phyloP scores from a whole-genome alignment of 92 coral and sea anemone genomes.

The Chrysogorgia sp. region DNA sequence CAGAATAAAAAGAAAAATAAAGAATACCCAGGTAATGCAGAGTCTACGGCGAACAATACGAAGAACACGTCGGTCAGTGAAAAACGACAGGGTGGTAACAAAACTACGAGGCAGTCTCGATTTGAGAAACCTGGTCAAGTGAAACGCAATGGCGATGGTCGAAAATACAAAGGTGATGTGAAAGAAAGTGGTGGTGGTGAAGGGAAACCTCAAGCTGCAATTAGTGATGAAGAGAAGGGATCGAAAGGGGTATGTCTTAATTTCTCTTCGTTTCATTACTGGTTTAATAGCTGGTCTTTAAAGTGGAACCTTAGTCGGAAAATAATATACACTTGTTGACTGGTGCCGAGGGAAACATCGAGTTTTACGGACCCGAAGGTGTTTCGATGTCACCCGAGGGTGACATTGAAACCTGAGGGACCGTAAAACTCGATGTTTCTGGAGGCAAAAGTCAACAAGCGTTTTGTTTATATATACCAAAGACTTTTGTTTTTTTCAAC shows the following conservation, averaged over 20 bases:
- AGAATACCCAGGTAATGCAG: neutral
- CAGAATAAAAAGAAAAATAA: neutral
- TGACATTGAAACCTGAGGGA: too few relatives aligned
- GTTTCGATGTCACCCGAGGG: too few relatives aligned
- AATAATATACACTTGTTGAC: too few relatives aligned
- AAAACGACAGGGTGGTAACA: slow-evolving; percentile 16
- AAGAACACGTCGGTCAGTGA: slow-evolving; percentile 10
- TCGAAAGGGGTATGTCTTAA: slow-evolving; percentile 24
- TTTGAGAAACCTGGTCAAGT: slow-evolving; percentile 4
- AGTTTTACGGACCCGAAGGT: too few relatives aligned
- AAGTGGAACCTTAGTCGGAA: too few relatives aligned
- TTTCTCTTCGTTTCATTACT: too few relatives aligned
- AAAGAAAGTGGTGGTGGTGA: slow-evolving; percentile 21
- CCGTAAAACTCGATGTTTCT: too few relatives aligned
- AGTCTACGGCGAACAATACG: neutral
- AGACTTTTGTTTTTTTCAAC: too few relatives aligned
- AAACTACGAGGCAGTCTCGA: slow-evolving; percentile 19
- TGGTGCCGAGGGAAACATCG: too few relatives aligned
- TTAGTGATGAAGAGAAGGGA: slow-evolving; percentile 14
- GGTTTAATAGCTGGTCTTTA: too few relatives aligned
- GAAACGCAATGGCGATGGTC: slow-evolving; percentile 36
- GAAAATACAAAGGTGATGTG: slow-evolving; percentile 15
- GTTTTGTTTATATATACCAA: too few relatives aligned
- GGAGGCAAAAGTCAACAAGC: too few relatives aligned
- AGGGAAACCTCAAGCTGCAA: slow-evolving; percentile 3